These are phyloP conservation scores for Neotoma lepida DNA, from an alignment of 2,113 vertebrate genomes.

Conservation along the genomic window DNA sequence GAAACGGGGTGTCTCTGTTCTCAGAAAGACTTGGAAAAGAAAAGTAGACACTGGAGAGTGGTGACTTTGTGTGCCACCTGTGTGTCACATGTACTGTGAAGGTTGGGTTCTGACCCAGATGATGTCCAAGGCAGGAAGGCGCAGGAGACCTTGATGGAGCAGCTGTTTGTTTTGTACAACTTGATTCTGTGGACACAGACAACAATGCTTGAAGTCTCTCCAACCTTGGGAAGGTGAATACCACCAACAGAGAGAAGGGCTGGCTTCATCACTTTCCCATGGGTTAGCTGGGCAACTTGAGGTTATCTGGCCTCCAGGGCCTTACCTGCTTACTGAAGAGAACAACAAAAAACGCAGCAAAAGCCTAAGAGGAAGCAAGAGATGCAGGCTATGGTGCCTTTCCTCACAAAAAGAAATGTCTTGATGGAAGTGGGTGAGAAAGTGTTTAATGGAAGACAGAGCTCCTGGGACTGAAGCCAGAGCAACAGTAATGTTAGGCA, in stretches of 20 bases:
- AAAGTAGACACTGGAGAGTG: neutral
- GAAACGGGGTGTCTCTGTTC: neutral
- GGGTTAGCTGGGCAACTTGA: no score
- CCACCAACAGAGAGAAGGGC: neutral
- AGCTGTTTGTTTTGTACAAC: neutral
- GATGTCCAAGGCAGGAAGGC: neutral
- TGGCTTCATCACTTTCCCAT: neutral
- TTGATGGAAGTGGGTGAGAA: neutral
- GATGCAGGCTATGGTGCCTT: no score
- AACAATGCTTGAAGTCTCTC: neutral
- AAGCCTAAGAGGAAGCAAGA: neutral
- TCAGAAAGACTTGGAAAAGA: neutral
- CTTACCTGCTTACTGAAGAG: neutral
- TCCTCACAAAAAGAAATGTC: neutral
- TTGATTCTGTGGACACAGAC: neutral
- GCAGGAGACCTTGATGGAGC: neutral
- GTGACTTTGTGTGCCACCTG: no score
- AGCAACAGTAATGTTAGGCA: neutral
- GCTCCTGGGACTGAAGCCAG: neutral
- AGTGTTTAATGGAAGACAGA: neutral
- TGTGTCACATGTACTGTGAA: neutral
- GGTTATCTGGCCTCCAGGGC: neutral
- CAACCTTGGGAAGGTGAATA: neutral
- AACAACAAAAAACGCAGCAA: neutral
- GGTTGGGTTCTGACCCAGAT: rapidly evolving